Percentiles rank a stretch among this genome's conserved stretches.
Evolutionary conservation across 1,140 invertebrate genomes (phyloP).

Genomic region (Drosophila parvula): DNA sequence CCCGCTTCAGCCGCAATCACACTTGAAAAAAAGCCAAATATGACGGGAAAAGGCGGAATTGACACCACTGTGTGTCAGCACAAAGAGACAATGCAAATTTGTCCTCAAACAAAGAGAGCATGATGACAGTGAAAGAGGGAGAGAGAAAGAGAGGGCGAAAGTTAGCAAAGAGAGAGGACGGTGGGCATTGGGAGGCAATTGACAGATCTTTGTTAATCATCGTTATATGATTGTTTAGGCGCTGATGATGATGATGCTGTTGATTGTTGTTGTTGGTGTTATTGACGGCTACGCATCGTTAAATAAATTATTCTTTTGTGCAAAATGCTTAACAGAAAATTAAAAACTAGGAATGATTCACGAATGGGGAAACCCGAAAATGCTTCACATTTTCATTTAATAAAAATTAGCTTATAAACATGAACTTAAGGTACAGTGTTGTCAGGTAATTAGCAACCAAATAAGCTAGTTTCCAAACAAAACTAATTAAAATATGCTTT

Average conservation of each 20-base stretch:
- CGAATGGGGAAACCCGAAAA: conserved; percentile 11
- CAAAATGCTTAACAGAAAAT: conserved; percentile 9
- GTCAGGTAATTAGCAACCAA: too few relatives aligned
- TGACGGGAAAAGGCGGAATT: too few relatives aligned
- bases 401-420: too few relatives aligned
- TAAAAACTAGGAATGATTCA: conserved; percentile 19
- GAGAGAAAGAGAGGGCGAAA: background rate
- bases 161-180: background rate
- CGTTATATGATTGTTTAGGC: conserved; percentile 27
- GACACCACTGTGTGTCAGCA: conserved; percentile 7
- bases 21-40: too few relatives aligned
- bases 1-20: too few relatives aligned
- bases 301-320: conserved; percentile 20
- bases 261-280: conserved; percentile 1
- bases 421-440: too few relatives aligned
- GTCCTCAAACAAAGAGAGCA: conserved; percentile 38
- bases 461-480: too few relatives aligned
- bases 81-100: conserved; percentile 49
- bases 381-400: too few relatives aligned
- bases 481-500: too few relatives aligned
- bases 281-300: conserved; percentile 1
- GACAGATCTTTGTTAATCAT: conserved; percentile 43
- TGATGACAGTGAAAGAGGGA: conserved; percentile 3
- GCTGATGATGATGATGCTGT: conserved; percentile 8
- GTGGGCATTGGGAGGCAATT: background rate